Evolutionary conservation across 2,797 vertebrate genomes (phyloP).

Genomic region (Etheostoma perlongum): DNA sequence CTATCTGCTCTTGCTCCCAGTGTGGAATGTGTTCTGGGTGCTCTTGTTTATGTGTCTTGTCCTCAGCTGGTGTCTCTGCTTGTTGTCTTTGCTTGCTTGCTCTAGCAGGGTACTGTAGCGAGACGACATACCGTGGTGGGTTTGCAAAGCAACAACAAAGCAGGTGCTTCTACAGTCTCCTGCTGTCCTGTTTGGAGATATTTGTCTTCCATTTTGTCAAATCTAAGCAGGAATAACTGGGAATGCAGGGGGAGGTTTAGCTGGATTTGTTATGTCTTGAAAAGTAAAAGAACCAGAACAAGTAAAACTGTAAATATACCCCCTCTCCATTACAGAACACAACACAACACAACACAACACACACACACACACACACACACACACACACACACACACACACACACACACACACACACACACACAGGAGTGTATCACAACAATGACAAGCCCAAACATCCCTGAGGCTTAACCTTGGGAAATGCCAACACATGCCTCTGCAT

Average conservation of each 20-base stretch:
- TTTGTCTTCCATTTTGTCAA: background rate
- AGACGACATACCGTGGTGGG: slow-evolving; percentile 41
- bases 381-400: slow-evolving; percentile 7
- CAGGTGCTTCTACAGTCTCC: slow-evolving; percentile 59
- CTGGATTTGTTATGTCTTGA: slow-evolving; percentile 53
- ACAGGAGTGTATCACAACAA: slow-evolving; percentile 50
- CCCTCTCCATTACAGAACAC: slow-evolving; percentile 9
- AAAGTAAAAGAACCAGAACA: slow-evolving; percentile 25
- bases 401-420: slow-evolving; percentile 24
- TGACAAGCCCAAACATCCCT: slow-evolving; percentile 82
- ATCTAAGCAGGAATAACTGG: slow-evolving; percentile 1
- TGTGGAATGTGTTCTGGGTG: slow-evolving; percentile 55
- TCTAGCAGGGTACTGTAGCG: slow-evolving; percentile 30
- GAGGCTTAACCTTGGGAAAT: slow-evolving; percentile 77
- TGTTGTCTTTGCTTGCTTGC: slow-evolving; percentile 73
- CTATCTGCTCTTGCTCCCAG: slow-evolving; percentile 56
- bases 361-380: slow-evolving; percentile 11
- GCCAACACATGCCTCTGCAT: slow-evolving; percentile 70
- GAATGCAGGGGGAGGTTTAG: slow-evolving; percentile 11
- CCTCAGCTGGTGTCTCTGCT: slow-evolving; percentile 74
- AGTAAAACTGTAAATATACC: slow-evolving; percentile 44
- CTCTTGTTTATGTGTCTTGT: slow-evolving; percentile 75
- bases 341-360: slow-evolving; percentile 4
- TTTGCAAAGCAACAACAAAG: slow-evolving; percentile 40
- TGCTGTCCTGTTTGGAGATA: slow-evolving; percentile 24